phyloP scores from a whole-genome alignment of 2,113 vertebrate genomes.

The Bubalus kerabau region DNA sequence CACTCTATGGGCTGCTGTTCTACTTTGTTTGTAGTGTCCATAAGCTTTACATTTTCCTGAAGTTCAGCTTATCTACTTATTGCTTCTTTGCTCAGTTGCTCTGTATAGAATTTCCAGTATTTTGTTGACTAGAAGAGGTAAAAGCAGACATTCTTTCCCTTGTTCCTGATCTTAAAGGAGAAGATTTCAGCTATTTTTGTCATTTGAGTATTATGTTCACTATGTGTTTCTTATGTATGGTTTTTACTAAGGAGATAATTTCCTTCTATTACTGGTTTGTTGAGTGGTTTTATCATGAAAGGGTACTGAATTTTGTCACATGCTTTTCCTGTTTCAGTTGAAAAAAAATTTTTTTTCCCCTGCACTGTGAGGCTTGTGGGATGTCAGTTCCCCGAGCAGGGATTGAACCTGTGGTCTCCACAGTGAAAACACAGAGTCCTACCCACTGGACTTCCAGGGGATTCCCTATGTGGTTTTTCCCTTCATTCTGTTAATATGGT shows the following conservation, averaged over 20 bases:
- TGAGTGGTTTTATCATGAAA: background rate
- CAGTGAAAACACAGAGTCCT: background rate
- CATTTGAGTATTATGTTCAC: background rate
- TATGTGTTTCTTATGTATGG: background rate
- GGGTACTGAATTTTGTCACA: background rate
- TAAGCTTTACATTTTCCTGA: background rate
- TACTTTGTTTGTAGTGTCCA: background rate
- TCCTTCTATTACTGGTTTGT: background rate
- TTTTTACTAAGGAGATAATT: background rate
- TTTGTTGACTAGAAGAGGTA: background rate
- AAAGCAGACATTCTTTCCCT: background rate
- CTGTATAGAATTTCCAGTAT: background rate
- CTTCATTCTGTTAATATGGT: background rate
- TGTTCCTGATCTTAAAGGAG: background rate
- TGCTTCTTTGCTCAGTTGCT: background rate
- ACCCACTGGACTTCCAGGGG: background rate
- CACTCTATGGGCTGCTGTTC: background rate
- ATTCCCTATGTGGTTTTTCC: background rate
- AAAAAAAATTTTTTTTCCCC: background rate
- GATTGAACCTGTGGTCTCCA: background rate
- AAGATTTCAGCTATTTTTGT: background rate
- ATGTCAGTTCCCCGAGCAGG: background rate
- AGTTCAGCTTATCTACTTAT: background rate
- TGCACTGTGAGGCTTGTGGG: background rate
- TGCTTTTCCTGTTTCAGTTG: background rate